Base-by-base conservation (phyloP, 2,797 vertebrate genomes). In the Ceryle rudis region DNA sequence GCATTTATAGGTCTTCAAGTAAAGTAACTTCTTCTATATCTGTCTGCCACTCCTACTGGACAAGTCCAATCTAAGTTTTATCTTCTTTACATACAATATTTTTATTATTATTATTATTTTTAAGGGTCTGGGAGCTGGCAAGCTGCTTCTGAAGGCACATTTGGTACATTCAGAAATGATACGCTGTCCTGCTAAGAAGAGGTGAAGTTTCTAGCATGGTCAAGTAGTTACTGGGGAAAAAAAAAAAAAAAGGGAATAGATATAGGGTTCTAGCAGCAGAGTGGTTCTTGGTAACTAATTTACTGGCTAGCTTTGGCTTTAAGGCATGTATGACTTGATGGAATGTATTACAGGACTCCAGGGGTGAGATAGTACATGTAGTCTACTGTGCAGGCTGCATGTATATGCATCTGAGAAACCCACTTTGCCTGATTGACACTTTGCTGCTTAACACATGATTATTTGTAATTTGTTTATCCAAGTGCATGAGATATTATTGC, bases 401-500 rank as follows among this genome's bases (percentile, higher is more conserved):
- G 52, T 44, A 16, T 69, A 19, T 22, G 51, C 75, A 72, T 82
- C 74, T 81, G 52, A 93, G 77, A 92, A 94, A 92, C 55, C 6
- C 54, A 31, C 64, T 85, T 84, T 71, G 17, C n/a, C 62, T 89
- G 84, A 75, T 22, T 73, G 80, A 93, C 65, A 78, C 25, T 64
- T 81, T 11, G 33, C 35, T 93, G 55, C 52, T 93, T 86, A 84
- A 95, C 77, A 80, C 49, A 93, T 71, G 20, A 47, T 49, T 91
- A 71, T 95, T 89, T 93, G 54, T 94, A 64, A 87, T 62, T 85
- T 93, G 52, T 89, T 92, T 97, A 81, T 86, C 58, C 89, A 87
- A 96, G 57, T 91, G 70, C n/a, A 47, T 42, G 78, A 89, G 58
- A 85, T 81, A 87, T 89, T 93, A 69, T 91, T 95, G 35, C 47